phyloP scores from a whole-genome alignment of 2,888 invertebrate species.

The Synergus laeviventris region DNA sequence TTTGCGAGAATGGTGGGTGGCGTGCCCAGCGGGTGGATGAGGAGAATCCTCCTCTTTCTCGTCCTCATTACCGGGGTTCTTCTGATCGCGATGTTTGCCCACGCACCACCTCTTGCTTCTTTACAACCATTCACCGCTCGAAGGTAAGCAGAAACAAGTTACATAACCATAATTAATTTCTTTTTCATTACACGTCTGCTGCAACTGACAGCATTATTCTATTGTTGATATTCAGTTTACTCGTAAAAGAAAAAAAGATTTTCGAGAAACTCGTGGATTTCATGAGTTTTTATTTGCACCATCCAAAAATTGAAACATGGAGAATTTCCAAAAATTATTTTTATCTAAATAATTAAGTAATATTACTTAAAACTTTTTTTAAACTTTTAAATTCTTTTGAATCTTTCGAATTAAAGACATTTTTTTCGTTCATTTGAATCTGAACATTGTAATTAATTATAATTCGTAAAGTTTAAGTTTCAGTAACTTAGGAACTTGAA shows the following conservation, averaged over 20 bases:
- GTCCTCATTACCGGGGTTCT: slow-evolving; percentile 77
- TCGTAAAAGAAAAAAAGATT: not conserved
- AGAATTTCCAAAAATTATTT: too few species aligned
- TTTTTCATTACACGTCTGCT: slow-evolving; percentile 15
- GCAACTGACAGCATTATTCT: slow-evolving; percentile 1
- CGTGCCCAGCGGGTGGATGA: slow-evolving; percentile 78
- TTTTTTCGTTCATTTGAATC: too few species aligned
- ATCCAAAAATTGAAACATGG: not conserved
- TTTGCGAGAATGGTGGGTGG: slow-evolving; percentile 74
- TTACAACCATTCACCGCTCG: slow-evolving; percentile 71
- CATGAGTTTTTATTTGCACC: not conserved
- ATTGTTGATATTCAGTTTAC: slow-evolving; percentile 29
- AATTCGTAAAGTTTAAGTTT: too few species aligned
- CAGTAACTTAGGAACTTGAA: too few species aligned
- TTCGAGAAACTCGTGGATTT: not conserved
- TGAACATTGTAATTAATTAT: too few species aligned
- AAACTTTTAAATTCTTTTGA: too few species aligned
- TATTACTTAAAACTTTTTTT: too few species aligned
- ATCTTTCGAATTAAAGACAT: too few species aligned
- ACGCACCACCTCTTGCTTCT: slow-evolving; percentile 72
- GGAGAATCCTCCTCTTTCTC: slow-evolving; percentile 78
- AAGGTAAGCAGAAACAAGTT: slow-evolving; percentile 64
- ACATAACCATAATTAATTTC: slow-evolving; percentile 15
- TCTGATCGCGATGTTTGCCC: slow-evolving; percentile 77
- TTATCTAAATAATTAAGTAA: too few species aligned